phyloP scores from a whole-genome alignment of 2,888 invertebrate species.

The Agrilus cyanescens region DNA sequence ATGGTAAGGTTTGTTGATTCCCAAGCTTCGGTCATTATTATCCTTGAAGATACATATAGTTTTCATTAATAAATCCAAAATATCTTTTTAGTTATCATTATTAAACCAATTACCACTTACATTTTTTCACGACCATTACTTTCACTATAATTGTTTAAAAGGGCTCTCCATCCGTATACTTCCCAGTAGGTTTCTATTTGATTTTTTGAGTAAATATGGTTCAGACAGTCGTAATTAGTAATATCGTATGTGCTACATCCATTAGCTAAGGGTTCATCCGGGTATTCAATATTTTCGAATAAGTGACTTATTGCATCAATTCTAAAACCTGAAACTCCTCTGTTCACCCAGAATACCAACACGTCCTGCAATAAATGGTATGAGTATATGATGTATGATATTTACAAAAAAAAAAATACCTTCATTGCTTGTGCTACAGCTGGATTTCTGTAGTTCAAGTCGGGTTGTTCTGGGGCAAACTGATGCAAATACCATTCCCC shows the following conservation, averaged over 20 bases:
- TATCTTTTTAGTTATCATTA: too few relatives aligned
- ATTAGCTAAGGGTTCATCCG: constrained; percentile 33
- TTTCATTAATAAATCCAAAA: too few relatives aligned
- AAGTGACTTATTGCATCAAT: constrained; percentile 57
- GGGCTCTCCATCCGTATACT: constrained; percentile 52
- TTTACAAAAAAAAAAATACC: constrained; percentile 22
- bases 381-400: too few relatives aligned
- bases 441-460: constrained; percentile 67
- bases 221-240: constrained; percentile 42
- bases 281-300: constrained; percentile 30
- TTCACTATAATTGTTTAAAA: constrained; percentile 43
- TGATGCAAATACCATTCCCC: constrained; percentile 66
- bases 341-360: constrained; percentile 66
- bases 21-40: constrained; percentile 70
- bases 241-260: constrained; percentile 29
- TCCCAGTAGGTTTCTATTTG: constrained; percentile 48
- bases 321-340: constrained; percentile 77
- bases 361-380: constrained; percentile 41
- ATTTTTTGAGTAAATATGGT: constrained; percentile 49
- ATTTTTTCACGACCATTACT: constrained; percentile 31
- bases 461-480: constrained; percentile 63
- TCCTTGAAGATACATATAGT: constrained; percentile 28
- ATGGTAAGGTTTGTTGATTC: constrained; percentile 45
- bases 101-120: constrained; percentile 13
- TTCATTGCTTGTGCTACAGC: constrained; percentile 55